Conservation (phyloP, 1,140 invertebrate species). For the Dreissena rostriformis region DNA sequence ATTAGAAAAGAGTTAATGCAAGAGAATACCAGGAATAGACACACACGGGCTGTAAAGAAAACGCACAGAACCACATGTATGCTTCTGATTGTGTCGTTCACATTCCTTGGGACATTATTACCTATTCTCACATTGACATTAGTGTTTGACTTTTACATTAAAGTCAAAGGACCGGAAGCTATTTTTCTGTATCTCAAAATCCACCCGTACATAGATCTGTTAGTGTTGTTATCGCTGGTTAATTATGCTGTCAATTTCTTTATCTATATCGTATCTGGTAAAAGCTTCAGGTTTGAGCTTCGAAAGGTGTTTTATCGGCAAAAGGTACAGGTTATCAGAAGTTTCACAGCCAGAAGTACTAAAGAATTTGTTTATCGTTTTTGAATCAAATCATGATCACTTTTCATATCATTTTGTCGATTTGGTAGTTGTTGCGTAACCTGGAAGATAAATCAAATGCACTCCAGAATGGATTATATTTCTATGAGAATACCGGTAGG, state of each 20-base stretch:
- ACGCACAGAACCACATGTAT: constrained; percentile 75
- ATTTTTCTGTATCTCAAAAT: constrained; percentile 49
- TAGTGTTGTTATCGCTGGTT: constrained; percentile 64
- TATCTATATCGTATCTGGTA: constrained; percentile 74
- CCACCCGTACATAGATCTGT: constrained; percentile 62
- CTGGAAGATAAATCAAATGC: too few species aligned
- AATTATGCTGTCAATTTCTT: constrained; percentile 77
- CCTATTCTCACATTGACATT: constrained; percentile 69
- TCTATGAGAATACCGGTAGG: too few species aligned
- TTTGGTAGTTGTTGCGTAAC: too few species aligned
- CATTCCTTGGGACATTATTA: constrained; percentile 71
- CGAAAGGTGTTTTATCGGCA: constrained; percentile 60
- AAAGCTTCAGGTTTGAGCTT: constrained; percentile 73
- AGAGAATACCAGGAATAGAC: constrained; percentile 8
- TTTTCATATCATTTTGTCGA: too few species aligned
- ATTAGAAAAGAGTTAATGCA: constrained; percentile 56
- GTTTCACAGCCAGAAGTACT: constrained; percentile 42
- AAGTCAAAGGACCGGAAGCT: constrained; percentile 21
- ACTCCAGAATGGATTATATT: too few species aligned
- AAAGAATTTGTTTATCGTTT: too few species aligned
- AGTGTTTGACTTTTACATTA: constrained; percentile 56
- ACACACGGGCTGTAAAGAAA: constrained; percentile 19
- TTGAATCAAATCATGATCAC: too few species aligned
- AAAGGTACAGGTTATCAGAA: constrained; percentile 18
- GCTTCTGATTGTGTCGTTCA: constrained; percentile 74